phyloP scores from a whole-genome alignment of 1,140 invertebrate species.

The Brachionus asplanchnoidis region DNA sequence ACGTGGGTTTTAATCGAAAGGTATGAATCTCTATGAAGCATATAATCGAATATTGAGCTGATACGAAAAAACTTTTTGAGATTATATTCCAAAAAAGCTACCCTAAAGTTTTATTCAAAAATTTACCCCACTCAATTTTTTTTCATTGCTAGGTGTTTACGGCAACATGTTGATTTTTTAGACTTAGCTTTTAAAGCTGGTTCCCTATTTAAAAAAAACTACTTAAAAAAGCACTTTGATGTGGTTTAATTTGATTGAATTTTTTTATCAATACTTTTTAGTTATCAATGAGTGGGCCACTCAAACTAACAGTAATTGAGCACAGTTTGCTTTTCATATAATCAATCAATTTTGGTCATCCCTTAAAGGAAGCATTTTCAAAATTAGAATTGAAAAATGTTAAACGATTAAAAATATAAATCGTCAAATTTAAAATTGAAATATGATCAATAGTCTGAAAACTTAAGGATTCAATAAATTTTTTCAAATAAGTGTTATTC shows the following conservation, averaged over 20 bases:
- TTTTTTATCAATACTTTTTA: background rate
- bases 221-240: slow-evolving; percentile 15
- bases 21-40: slow-evolving; percentile 31
- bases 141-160: background rate
- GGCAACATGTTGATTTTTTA: slow-evolving; percentile 21
- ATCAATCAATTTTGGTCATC: background rate
- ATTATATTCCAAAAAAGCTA: slow-evolving; percentile 27
- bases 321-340: background rate
- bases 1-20: slow-evolving; percentile 6
- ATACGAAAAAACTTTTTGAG: background rate
- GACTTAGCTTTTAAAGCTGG: background rate
- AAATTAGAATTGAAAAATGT: background rate
- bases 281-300: background rate
- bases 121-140: slow-evolving; percentile 22
- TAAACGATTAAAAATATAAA: too few relatives aligned
- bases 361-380: background rate
- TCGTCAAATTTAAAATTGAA: too few relatives aligned
- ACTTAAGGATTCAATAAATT: too few relatives aligned
- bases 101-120: slow-evolving; percentile 17
- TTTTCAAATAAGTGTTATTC: too few relatives aligned
- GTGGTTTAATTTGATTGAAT: slow-evolving; percentile 14
- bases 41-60: background rate
- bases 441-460: too few relatives aligned
- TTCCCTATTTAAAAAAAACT: background rate
- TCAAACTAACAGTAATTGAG: background rate